Conservation (phyloP, 2,113 vertebrate genomes). For the Elachura formosa region DNA sequence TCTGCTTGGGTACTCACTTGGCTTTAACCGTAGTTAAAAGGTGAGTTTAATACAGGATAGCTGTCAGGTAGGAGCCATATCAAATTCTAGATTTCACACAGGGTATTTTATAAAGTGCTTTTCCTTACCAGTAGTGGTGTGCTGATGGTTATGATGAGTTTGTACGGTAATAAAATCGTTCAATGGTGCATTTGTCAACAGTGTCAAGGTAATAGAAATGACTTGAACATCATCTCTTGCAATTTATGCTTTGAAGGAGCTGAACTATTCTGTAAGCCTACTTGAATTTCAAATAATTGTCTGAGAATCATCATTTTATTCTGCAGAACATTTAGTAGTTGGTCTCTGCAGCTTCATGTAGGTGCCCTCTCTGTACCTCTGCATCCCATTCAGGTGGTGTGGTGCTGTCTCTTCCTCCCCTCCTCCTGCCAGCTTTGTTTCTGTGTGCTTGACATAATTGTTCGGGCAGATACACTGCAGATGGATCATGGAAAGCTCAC, state of each 20-base stretch:
- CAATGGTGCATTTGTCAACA: not conserved
- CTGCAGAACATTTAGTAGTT: not conserved
- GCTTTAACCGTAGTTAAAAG: not conserved
- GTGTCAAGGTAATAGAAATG: constrained; percentile 1
- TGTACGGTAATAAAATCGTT: not conserved
- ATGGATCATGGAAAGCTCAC: not conserved
- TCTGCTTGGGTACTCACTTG: not conserved
- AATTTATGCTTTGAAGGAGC: not conserved
- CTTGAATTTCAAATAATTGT: not conserved
- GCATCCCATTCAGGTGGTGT: rapidly evolving
- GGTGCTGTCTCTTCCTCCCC: no score
- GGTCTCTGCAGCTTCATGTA: not conserved
- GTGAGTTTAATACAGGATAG: not conserved
- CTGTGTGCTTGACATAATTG: not conserved
- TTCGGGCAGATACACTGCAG: not conserved
- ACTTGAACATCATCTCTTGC: not conserved
- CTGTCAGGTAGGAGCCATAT: not conserved
- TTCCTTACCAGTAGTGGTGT: not conserved
- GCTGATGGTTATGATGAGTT: constrained; percentile 5
- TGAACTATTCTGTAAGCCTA: not conserved
- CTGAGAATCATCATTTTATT: not conserved
- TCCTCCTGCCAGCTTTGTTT: not conserved
- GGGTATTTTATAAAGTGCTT: not conserved
- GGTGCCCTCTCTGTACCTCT: not conserved
- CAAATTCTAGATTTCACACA: constrained; percentile 3